Evolutionary conservation across 2,797 vertebrate genomes (phyloP).

Genomic region (Sebastes paucispinis): DNA sequence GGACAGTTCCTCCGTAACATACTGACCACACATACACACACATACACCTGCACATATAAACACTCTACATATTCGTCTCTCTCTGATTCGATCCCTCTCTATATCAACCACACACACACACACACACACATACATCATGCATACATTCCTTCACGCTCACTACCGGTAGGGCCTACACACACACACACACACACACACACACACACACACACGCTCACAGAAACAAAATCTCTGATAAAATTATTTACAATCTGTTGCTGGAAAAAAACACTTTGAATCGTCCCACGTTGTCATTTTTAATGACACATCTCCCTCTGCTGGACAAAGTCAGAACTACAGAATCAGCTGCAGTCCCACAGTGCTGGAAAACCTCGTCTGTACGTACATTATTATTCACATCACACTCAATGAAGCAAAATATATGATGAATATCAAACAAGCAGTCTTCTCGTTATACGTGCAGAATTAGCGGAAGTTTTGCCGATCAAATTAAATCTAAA

Average conservation of each 20-base stretch:
- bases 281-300: conserved; percentile 45
- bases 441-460: conserved; percentile 33
- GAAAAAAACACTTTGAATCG: conserved; percentile 33
- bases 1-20: conserved; percentile 88
- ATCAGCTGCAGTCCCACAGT: conserved; percentile 10
- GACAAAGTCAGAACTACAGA: conserved; percentile 55
- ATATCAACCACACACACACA: background rate
- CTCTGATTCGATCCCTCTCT: background rate
- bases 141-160: conserved; percentile 3
- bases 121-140: background rate
- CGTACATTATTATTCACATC: conserved; percentile 24
- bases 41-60: conserved; percentile 10
- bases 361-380: conserved; percentile 12
- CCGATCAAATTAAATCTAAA: background rate
- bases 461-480: conserved; percentile 1
- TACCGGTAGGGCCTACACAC: background rate
- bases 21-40: conserved; percentile 74
- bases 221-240: conserved; percentile 33
- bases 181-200: background rate
- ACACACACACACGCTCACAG: conserved; percentile 18
- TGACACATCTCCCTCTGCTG: conserved; percentile 75
- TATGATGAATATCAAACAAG: conserved; percentile 25
- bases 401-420: conserved; percentile 22
- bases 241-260: conserved; percentile 77
- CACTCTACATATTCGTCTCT: background rate